Evolutionary conservation across 2,113 vertebrate genomes (phyloP).

Genomic region (Meleagris gallopavo): DNA sequence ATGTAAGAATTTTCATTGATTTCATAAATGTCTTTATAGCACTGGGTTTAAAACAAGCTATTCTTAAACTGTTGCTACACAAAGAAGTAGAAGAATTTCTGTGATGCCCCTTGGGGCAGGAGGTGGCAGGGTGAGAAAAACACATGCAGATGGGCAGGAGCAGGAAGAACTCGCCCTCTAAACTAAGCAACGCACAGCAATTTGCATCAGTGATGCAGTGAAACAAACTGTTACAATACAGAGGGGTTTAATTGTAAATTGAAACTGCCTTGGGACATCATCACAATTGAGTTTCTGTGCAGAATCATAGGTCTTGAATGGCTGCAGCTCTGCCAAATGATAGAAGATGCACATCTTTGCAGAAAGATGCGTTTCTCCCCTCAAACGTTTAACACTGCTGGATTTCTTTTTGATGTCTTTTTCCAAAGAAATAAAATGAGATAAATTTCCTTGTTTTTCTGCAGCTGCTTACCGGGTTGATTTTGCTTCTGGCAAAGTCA

Average conservation of each 20-base stretch:
- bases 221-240: neutral
- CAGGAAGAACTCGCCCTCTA: neutral
- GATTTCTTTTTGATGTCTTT: neutral
- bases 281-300: neutral
- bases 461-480: neutral
- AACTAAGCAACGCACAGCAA: neutral
- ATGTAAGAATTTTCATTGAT: neutral
- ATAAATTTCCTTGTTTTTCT: neutral
- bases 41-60: neutral
- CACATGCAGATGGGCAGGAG: neutral
- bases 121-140: neutral
- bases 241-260: constrained; percentile 27
- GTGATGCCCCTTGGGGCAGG: neutral
- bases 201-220: constrained; percentile 19
- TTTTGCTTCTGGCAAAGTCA: neutral
- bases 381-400: neutral
- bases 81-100: neutral
- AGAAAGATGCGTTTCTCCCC: neutral
- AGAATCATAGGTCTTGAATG: neutral
- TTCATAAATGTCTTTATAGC: neutral
- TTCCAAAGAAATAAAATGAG: neutral
- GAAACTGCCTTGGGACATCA: constrained; percentile 43
- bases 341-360: neutral
- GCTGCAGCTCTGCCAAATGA: neutral
- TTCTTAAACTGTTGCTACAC: neutral